phyloP scores from a whole-genome alignment of 2,113 vertebrate genomes.

The Triplophysa siluroides region DNA sequence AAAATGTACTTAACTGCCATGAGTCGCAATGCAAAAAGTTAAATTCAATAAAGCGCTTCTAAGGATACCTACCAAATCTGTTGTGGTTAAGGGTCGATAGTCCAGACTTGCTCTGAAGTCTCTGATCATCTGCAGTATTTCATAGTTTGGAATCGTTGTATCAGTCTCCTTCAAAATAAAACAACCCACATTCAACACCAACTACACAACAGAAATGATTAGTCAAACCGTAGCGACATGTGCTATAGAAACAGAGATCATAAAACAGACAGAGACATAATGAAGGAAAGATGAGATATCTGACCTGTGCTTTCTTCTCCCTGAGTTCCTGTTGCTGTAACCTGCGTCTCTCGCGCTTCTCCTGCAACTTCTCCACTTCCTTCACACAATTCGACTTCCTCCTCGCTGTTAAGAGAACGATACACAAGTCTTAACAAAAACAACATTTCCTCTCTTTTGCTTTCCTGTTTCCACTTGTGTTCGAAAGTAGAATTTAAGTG shows the following conservation, averaged over 20 bases:
- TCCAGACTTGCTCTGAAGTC: constrained; percentile 95
- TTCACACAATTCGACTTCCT: constrained; percentile 99
- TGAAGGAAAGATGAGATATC: background rate
- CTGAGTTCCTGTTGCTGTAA: constrained; percentile 96
- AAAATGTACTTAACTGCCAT: too few relatives aligned
- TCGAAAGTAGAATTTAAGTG: constrained; percentile 22
- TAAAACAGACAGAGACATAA: background rate
- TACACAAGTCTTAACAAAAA: constrained; percentile 42
- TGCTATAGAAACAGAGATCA: background rate
- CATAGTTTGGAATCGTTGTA: constrained; percentile 95
- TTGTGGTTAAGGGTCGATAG: constrained; percentile 91
- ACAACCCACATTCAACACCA: constrained; percentile 16
- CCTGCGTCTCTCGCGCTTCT: constrained; percentile 93
- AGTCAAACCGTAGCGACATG: background rate
- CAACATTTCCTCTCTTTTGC: constrained; percentile 35
- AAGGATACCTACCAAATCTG: constrained; percentile 85
- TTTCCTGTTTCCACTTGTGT: constrained; percentile 35
- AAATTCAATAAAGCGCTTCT: background rate
- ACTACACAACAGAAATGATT: background rate
- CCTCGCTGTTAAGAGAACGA: constrained; percentile 77
- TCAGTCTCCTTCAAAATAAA: constrained; percentile 85
- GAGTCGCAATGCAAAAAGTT: background rate
- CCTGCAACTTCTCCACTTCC: constrained; percentile 98
- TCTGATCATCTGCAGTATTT: constrained; percentile 99
- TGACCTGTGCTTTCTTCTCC: constrained; percentile 96